A percentile compares a stretch with the other conserved stretches of the same genome.
These are phyloP conservation scores for Palythoa grandis DNA, from an alignment of 92 coral and sea anemone genomes.

Conservation along the genomic window DNA sequence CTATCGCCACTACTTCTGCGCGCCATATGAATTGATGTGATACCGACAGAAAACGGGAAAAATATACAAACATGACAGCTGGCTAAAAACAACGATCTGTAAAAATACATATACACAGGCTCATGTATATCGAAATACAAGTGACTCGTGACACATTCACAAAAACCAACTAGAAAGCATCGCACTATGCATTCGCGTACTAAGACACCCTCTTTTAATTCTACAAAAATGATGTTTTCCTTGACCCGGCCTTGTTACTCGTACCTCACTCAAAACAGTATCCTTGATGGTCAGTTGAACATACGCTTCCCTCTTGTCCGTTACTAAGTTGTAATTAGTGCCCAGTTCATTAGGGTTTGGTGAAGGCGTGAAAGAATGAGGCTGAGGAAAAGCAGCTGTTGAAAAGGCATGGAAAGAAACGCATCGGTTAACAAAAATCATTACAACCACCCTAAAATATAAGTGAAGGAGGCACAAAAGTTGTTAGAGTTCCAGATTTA, in stretches of 20 bases:
- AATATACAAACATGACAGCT: too few species aligned
- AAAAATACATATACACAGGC: too few species aligned
- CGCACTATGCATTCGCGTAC: neutral
- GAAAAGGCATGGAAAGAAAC: neutral
- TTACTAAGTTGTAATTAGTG: neutral
- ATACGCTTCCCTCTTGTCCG: conserved; percentile 16
- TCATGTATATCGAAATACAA: too few species aligned
- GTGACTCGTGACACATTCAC: too few species aligned
- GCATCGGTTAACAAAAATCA: neutral
- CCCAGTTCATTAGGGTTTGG: neutral
- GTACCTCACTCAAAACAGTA: conserved; percentile 22
- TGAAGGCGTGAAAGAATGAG: neutral
- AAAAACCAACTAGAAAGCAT: too few species aligned
- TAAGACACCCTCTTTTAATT: neutral
- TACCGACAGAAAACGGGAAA: too few species aligned
- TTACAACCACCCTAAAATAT: neutral
- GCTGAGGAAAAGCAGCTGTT: neutral
- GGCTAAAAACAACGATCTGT: too few species aligned
- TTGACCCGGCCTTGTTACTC: neutral
- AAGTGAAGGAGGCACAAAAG: too few species aligned
- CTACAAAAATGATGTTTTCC: neutral
- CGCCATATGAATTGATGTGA: too few species aligned
- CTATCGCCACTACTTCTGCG: too few species aligned
- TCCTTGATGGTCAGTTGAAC: conserved; percentile 10
- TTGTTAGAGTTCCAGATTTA: too few species aligned